Evolutionary conservation across 2,888 invertebrate species (phyloP), one percentile per base, ranked within the genome.

Genomic region (Brachylomia viminalis): DNA sequence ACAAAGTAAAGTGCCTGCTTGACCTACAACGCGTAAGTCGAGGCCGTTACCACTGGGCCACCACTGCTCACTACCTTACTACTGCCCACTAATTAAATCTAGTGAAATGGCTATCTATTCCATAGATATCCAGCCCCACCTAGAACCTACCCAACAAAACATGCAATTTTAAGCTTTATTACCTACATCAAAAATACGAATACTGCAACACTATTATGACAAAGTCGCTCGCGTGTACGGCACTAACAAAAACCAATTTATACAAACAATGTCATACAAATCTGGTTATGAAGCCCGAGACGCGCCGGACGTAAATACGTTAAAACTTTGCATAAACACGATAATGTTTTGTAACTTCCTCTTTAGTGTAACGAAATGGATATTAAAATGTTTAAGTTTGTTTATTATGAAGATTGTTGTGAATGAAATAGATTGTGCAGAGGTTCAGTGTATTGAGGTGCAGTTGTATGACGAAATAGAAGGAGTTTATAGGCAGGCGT

Each of bases 261-360:
- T 84, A 84, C 79, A 61, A 79, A 84, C 86, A 84, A 84, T 84
- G 84, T 80, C 86, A 86, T 65, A 84, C 80, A 84, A 84, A 84
- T 84, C 84, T 75, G 76, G 72, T 84, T 84, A 84, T 83, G 75
- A 79, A 72, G 75, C 66, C 45, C 68, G 71, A 72, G 86, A 70
- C 72, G 70, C 70, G 73, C 54, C 73, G 73, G 84, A 75, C 84
- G 84, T 86, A 83, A 86, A 79, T 75, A 68, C 83, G 80, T 84
- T 86, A 79, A 77, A 86, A 86, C 75, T 80, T 86, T 72, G 84
- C 84, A 84, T 84, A 84, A 86, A 83, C 84, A 84, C 66, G 84
- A 77, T 83, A 76, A 73, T 83, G 82, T 85, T 85, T 85, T 85
- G 75, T 79, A 64, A 79, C 79, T 83, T 86, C 83, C 79, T n/a